These are phyloP conservation scores for Diglossa cyanea DNA, from an alignment of 2,797 vertebrate species.

Conservation along the genomic window DNA sequence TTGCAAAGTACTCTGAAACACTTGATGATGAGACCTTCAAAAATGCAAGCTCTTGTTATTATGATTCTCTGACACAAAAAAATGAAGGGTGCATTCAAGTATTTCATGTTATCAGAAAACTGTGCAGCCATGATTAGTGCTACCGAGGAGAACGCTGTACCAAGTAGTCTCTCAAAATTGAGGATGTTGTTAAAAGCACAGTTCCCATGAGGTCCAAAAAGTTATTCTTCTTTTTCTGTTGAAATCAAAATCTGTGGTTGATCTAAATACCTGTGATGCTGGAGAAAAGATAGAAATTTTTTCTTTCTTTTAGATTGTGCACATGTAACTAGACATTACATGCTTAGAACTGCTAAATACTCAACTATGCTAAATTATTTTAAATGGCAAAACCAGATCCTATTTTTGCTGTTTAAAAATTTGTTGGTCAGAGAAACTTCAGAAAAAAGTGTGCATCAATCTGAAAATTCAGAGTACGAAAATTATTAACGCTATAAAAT, in stretches of 20 bases:
- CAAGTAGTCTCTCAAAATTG: not conserved
- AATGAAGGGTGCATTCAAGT: not conserved
- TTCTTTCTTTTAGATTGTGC: not conserved
- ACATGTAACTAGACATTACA: not conserved
- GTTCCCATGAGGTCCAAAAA: not conserved
- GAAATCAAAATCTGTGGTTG: not conserved
- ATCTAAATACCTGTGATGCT: not conserved
- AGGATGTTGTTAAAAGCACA: not conserved
- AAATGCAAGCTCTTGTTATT: not conserved
- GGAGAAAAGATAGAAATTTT: not conserved
- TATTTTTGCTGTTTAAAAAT: not conserved
- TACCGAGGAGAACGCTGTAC: not conserved
- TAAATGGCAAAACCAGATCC: not conserved
- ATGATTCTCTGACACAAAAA: not conserved
- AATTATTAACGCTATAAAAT: constrained; percentile 2
- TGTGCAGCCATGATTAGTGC: not conserved
- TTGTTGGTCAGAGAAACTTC: not conserved
- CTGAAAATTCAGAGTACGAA: not conserved
- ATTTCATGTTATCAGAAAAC: not conserved
- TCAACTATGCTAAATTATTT: not conserved
- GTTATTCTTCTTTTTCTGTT: not conserved
- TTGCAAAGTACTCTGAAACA: not conserved
- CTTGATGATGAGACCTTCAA: not conserved
- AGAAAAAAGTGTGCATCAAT: not conserved
- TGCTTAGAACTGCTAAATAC: not conserved